Percentiles rank a stretch among this genome's conserved stretches.
Evolutionary conservation across 2,888 invertebrate genomes (phyloP).

Genomic region (Chelonus formosanus): DNA sequence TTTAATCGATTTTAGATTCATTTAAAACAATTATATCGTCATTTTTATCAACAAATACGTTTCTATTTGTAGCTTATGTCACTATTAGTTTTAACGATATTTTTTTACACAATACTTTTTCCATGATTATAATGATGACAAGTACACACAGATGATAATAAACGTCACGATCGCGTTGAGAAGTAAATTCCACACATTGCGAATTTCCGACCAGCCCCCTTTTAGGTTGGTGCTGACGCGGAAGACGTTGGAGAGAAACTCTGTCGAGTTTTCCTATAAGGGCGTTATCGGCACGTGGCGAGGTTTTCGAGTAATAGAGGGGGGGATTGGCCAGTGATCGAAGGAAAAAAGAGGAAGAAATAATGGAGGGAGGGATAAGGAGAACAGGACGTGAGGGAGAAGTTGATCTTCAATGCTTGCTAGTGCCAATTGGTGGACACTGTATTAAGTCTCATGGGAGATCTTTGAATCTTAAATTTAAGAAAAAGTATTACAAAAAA

Average conservation of each 20-base stretch:
- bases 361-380: constrained; percentile 21
- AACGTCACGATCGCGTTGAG: constrained; percentile 24
- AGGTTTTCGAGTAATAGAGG: constrained; percentile 35
- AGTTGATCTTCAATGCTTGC: not conserved
- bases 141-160: not conserved
- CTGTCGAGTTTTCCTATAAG: constrained; percentile 40
- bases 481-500: constrained; percentile 6
- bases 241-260: constrained; percentile 34
- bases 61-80: no score
- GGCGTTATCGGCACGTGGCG: constrained; percentile 59
- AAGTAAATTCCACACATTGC: constrained; percentile 27
- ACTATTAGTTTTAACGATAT: no score
- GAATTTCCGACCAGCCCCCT: constrained; percentile 9
- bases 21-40: no score
- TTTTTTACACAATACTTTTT: not conserved
- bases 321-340: constrained; percentile 20
- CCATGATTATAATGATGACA: not conserved
- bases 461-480: no score
- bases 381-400: constrained; percentile 11
- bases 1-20: no score
- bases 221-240: constrained; percentile 27
- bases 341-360: constrained; percentile 7
- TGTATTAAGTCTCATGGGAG: not conserved
- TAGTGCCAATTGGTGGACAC: not conserved
- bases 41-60: no score